Conservation (phyloP, 92 coral and sea anemone species). For the Parazoanthus darwini region DNA sequence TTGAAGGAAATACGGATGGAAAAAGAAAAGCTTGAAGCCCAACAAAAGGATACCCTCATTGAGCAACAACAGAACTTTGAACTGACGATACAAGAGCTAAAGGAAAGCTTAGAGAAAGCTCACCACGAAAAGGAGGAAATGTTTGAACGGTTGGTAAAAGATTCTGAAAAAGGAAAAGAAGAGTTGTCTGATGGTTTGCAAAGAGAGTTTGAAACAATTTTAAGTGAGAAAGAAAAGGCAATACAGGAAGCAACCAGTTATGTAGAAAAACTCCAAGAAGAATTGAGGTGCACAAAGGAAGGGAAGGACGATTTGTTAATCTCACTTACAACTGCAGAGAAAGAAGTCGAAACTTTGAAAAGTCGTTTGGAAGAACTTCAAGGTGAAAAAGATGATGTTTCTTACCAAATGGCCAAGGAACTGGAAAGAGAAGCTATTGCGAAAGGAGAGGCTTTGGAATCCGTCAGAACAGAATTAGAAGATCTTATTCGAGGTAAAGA, state of each 20-base stretch:
- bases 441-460: constrained; percentile 43
- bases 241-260: constrained; percentile 36
- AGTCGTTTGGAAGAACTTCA: constrained; percentile 40
- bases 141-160: constrained; percentile 68
- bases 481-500: constrained; percentile 45
- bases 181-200: constrained; percentile 54
- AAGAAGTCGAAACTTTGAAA: constrained; percentile 36
- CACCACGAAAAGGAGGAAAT: constrained; percentile 74
- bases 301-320: constrained; percentile 33
- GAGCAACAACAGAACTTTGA: constrained; percentile 39
- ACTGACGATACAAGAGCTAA: constrained; percentile 47
- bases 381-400: constrained; percentile 21
- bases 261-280: constrained; percentile 34
- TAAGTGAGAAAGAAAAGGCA: constrained; percentile 51
- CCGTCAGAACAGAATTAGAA: constrained; percentile 56
- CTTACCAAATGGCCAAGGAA: constrained; percentile 35
- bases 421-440: constrained; percentile 33
- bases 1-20: constrained; percentile 53
- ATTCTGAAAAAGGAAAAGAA: constrained; percentile 68
- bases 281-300: constrained; percentile 14
- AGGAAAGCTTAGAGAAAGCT: constrained; percentile 58
- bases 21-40: constrained; percentile 51
- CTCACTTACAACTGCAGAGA: constrained; percentile 37
- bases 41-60: constrained; percentile 17
- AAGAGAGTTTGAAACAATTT: constrained; percentile 54